Percentiles rank a stretch among this genome's conserved stretches.
Conservation (phyloP, 2,113 vertebrate species). For the Callospermophilus lateralis region DNA sequence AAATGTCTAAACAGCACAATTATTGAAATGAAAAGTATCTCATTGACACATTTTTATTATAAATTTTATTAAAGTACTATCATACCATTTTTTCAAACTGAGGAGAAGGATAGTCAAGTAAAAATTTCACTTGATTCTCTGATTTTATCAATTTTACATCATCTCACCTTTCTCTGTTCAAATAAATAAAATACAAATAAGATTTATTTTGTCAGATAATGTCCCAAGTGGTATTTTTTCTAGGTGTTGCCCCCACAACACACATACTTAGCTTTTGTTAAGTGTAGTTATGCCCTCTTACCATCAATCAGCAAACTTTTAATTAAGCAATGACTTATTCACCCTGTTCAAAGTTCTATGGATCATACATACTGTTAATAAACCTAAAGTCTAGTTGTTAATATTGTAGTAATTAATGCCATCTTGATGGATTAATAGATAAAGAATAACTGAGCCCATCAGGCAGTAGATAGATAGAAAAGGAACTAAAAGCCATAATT, state of each 20-base stretch:
- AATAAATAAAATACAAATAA: not conserved
- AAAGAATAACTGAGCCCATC: not conserved
- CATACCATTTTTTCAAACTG: not conserved
- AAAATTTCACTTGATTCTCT: not conserved
- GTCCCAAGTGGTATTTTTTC: not conserved
- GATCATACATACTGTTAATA: not conserved
- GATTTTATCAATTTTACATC: not conserved
- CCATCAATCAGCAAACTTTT: not conserved
- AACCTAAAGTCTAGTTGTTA: not conserved
- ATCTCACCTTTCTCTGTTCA: not conserved
- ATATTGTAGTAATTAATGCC: not conserved
- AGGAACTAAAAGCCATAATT: constrained; percentile 19
- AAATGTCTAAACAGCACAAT: not conserved
- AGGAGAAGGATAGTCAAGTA: not conserved
- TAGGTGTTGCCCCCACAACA: not conserved
- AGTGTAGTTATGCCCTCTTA: rapidly evolving
- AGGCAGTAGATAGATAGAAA: not conserved
- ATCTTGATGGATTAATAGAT: not conserved
- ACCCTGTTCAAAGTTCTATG: not conserved
- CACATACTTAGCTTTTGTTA: not conserved
- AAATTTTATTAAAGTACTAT: not conserved
- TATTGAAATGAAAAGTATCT: not conserved
- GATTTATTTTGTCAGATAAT: not conserved
- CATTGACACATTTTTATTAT: not conserved
- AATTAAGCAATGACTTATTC: not conserved